These are phyloP conservation scores for Eciton burchellii DNA, from an alignment of 1,140 invertebrate species.

Conservation along the genomic window DNA sequence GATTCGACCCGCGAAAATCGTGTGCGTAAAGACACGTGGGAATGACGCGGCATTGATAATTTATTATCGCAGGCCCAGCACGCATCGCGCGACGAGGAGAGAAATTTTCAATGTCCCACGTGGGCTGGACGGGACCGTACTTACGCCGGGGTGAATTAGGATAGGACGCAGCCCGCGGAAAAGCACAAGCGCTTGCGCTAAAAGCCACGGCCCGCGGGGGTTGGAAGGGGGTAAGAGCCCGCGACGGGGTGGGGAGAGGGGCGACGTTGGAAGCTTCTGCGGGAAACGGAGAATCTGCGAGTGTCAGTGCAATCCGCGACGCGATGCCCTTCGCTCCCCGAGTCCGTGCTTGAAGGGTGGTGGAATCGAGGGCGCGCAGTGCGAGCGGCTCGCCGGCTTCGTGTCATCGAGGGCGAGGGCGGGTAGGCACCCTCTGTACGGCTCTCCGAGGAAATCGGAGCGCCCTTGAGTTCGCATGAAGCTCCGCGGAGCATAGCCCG, in stretches of 20 bases:
- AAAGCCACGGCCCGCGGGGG: conserved; percentile 70
- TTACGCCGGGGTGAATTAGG: conserved; percentile 77
- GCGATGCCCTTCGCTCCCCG: conserved; percentile 75
- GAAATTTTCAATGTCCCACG: conserved; percentile 53
- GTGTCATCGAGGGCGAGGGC: conserved; percentile 13
- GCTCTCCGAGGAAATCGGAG: conserved; percentile 25
- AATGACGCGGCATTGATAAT: conserved; percentile 42
- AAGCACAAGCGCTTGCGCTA: conserved; percentile 78
- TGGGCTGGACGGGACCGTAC: conserved; percentile 58
- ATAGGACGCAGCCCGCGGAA: conserved; percentile 73
- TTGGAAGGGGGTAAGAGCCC: conserved; percentile 71
- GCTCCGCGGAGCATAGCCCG: background rate
- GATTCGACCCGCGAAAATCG: background rate
- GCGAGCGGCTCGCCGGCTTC: conserved; percentile 12
- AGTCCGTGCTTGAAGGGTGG: conserved; percentile 52
- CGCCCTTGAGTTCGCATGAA: conserved; percentile 1
- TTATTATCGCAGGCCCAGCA: conserved; percentile 46
- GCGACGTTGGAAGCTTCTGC: conserved; percentile 74
- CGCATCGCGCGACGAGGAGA: conserved; percentile 31
- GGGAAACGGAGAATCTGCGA: conserved; percentile 77
- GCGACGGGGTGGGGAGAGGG: conserved; percentile 65
- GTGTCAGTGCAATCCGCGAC: conserved; percentile 81
- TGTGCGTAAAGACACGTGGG: background rate
- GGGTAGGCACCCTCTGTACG: conserved; percentile 38
- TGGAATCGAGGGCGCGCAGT: conserved; percentile 54